Conservation (phyloP, 2,113 vertebrate species). For the Otocyon megalotis region DNA sequence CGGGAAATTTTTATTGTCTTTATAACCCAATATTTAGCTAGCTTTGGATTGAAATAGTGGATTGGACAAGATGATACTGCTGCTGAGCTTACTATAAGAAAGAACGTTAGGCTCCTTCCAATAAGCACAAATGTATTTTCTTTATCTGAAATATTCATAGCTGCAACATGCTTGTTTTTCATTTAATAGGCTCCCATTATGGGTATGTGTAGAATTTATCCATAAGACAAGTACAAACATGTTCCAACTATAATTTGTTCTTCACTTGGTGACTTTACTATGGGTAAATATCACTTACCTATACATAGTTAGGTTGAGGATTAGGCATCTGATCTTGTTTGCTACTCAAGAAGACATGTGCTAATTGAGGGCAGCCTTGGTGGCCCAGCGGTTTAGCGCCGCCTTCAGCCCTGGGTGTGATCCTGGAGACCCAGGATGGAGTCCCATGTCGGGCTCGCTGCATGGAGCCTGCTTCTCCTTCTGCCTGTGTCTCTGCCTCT, state of each 20-base stretch:
- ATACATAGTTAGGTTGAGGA: background rate
- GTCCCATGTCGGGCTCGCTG: too few relatives aligned
- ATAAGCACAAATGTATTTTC: conserved; percentile 25
- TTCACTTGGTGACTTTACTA: background rate
- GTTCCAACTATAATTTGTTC: background rate
- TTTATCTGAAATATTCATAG: conserved; percentile 34
- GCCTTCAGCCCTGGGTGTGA: too few relatives aligned
- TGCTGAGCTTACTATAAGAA: conserved; percentile 7
- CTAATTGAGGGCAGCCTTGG: background rate
- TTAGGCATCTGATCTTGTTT: background rate
- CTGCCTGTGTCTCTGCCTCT: too few relatives aligned
- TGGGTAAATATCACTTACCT: background rate
- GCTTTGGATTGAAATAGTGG: background rate
- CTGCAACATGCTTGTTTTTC: background rate
- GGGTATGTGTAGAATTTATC: background rate
- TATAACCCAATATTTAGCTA: background rate
- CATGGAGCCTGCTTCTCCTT: too few relatives aligned
- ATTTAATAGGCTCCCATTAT: background rate
- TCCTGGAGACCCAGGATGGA: too few relatives aligned
- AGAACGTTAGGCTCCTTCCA: background rate
- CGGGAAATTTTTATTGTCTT: background rate
- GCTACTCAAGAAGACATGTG: conserved; percentile 5
- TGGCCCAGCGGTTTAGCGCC: too few relatives aligned
- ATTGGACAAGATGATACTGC: background rate
- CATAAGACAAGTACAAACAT: conserved; percentile 15